phyloP scores from a whole-genome alignment of 2,797 vertebrate genomes.

The Scolopax bukidnonensis region DNA sequence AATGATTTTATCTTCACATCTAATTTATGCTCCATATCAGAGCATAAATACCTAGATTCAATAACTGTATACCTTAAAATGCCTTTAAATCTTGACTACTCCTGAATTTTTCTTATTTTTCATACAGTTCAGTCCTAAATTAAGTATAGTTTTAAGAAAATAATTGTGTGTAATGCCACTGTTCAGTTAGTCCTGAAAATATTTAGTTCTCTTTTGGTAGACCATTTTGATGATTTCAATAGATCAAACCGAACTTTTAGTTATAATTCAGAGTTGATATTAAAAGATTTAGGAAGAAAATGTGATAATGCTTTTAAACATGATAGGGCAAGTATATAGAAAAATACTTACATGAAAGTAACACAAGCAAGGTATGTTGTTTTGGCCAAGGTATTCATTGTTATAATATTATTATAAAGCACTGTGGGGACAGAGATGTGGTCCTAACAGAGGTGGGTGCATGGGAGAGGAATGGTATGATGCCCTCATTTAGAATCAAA shows the following conservation, averaged over 20 bases:
- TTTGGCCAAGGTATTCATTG: background rate
- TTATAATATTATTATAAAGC: background rate
- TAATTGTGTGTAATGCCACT: background rate
- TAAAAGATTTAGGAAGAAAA: background rate
- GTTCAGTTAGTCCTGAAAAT: background rate
- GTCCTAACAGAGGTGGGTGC: background rate
- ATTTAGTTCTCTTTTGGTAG: background rate
- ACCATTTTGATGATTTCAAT: background rate
- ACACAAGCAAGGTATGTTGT: background rate
- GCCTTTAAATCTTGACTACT: background rate
- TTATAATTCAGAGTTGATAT: background rate
- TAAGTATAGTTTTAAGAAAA: background rate
- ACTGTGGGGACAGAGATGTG: background rate
- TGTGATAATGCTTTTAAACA: background rate
- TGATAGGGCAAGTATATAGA: background rate
- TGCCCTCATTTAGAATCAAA: background rate
- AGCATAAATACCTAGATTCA: background rate
- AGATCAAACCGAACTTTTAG: background rate
- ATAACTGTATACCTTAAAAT: background rate
- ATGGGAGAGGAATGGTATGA: background rate
- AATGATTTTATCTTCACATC: background rate
- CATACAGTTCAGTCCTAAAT: background rate
- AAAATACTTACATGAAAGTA: background rate
- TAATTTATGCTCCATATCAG: background rate
- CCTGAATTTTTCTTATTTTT: background rate